These are phyloP conservation scores for Gryllus bimaculatus DNA, from an alignment of 1,140 invertebrate species.

Conservation along the genomic window DNA sequence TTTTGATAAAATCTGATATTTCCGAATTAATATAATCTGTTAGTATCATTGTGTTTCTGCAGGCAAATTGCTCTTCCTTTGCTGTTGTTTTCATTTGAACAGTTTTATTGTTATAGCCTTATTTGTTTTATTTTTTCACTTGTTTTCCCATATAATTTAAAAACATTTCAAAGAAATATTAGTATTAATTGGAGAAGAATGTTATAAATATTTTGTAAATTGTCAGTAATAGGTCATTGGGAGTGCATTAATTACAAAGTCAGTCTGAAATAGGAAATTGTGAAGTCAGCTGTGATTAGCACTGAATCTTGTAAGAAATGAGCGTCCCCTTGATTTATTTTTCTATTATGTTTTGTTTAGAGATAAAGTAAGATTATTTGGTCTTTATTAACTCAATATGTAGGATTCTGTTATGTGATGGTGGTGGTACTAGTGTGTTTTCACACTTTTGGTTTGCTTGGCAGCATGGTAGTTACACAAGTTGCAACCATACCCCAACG, in stretches of 20 bases:
- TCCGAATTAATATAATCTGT: conserved; percentile 12
- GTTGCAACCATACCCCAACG: neutral
- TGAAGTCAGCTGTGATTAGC: neutral
- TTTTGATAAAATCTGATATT: conserved; percentile 14
- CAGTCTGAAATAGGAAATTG: neutral
- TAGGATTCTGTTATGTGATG: conserved; percentile 1
- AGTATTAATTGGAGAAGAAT: neutral
- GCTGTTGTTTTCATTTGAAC: neutral
- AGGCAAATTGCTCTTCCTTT: neutral
- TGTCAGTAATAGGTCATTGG: neutral
- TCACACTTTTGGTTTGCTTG: neutral
- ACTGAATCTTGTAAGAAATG: neutral
- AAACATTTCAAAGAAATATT: neutral
- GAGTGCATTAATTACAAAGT: conserved; percentile 5
- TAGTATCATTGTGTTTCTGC: neutral
- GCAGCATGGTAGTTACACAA: neutral
- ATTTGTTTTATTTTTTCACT: neutral
- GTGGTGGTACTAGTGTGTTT: conserved; percentile 3
- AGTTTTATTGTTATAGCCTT: neutral
- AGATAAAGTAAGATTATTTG: neutral
- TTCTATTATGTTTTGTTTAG: neutral
- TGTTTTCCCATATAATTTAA: neutral
- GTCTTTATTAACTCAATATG: neutral
- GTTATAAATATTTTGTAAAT: neutral
- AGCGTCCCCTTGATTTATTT: conserved; percentile 4